These are phyloP conservation scores for Agrochola lychnidis DNA, from an alignment of 2,888 invertebrate genomes.

Conservation along the genomic window DNA sequence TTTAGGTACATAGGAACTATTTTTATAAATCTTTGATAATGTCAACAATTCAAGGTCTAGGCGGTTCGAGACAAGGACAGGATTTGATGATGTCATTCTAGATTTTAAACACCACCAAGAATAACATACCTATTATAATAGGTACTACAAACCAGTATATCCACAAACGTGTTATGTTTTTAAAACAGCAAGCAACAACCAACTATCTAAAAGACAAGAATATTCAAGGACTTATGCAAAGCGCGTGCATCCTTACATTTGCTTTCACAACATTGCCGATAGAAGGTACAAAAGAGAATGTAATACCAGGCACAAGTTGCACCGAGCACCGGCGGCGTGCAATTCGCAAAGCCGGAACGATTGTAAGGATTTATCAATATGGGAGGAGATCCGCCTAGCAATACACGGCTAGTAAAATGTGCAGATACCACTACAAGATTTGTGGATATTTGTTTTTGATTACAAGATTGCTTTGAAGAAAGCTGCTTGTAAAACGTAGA, in stretches of 20 bases:
- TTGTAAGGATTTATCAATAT: conserved; percentile 87
- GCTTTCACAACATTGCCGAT: conserved; percentile 57
- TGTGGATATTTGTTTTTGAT: conserved; percentile 65
- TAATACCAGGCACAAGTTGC: conserved; percentile 81
- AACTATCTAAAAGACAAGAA: conserved; percentile 14
- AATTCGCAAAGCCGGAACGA: conserved; percentile 84
- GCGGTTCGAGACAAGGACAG: background rate
- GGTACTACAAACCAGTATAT: background rate
- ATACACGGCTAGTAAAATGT: conserved; percentile 68
- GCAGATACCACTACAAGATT: conserved; percentile 67
- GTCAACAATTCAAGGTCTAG: background rate
- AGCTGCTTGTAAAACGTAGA: background rate
- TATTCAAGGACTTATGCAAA: conserved; percentile 52
- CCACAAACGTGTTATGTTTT: background rate
- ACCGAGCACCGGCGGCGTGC: conserved; percentile 73
- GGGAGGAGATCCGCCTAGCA: conserved; percentile 76
- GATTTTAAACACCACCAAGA: background rate
- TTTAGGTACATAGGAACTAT: background rate
- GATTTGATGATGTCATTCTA: background rate
- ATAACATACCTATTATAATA: background rate
- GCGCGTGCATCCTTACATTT: conserved; percentile 49
- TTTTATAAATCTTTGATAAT: background rate
- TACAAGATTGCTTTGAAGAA: conserved; percentile 43
- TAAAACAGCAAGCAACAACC: conserved; percentile 8
- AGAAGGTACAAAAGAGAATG: conserved; percentile 69